Conservation (phyloP, 1,140 invertebrate genomes). For the Hycleus cichorii region DNA sequence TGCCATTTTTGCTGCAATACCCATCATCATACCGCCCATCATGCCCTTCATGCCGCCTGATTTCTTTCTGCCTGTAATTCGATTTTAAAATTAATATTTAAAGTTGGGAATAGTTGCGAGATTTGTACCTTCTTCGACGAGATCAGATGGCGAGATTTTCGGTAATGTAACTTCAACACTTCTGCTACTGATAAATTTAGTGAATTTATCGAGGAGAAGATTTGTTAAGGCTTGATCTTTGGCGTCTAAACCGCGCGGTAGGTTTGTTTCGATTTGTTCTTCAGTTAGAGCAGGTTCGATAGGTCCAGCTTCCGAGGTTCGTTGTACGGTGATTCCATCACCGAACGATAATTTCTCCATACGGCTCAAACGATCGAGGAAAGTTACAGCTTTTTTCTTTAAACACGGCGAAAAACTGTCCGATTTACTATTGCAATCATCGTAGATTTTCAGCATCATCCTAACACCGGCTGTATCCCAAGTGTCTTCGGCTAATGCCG, state of each 20-base stretch:
- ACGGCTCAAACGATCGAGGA: constrained; percentile 61
- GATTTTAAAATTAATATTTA: constrained; percentile 16
- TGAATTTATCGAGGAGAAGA: constrained; percentile 62
- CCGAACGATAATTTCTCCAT: constrained; percentile 59
- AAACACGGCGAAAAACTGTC: constrained; percentile 60
- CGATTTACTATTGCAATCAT: constrained; percentile 52
- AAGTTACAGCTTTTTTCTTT: constrained; percentile 72
- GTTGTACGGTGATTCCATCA: constrained; percentile 58
- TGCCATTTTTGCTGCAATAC: constrained; percentile 66
- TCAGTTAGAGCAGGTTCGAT: constrained; percentile 44
- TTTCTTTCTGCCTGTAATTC: constrained; percentile 47
- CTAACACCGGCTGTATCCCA: constrained; percentile 45
- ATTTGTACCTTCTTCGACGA: constrained; percentile 64
- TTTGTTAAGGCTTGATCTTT: constrained; percentile 58
- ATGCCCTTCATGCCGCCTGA: constrained; percentile 66
- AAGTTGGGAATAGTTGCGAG: constrained; percentile 1
- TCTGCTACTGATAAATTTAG: constrained; percentile 63
- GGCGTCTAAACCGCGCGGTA: constrained; percentile 54
- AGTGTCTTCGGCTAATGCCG: constrained; percentile 22
- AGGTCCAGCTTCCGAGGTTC: constrained; percentile 41
- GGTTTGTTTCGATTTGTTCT: constrained; percentile 56
- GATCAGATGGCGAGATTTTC: constrained; percentile 56
- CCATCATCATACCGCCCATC: constrained; percentile 78
- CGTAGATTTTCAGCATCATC: constrained; percentile 51
- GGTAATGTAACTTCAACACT: constrained; percentile 67